A percentile compares a stretch with the other conserved stretches of the same genome.
Conservation (phyloP, 2,113 vertebrate genomes). For the Passer domesticus region DNA sequence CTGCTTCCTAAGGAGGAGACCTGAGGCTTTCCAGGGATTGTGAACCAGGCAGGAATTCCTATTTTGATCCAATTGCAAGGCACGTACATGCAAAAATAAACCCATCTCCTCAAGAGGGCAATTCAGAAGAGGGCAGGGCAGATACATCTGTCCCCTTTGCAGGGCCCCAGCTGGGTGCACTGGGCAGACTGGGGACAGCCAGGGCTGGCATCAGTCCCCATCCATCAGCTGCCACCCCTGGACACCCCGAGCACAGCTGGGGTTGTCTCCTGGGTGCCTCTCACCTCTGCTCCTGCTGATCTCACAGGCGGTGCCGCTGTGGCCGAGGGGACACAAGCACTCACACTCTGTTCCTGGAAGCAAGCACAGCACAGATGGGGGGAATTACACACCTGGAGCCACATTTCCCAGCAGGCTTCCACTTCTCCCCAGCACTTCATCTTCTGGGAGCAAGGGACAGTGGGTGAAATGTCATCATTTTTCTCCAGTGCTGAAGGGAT, state of each 20-base stretch:
- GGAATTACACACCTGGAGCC: neutral
- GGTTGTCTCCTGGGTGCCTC: neutral
- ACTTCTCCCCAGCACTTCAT: neutral
- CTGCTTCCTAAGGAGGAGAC: neutral
- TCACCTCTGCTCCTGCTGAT: slow-evolving; percentile 75
- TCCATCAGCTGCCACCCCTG: neutral
- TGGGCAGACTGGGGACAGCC: neutral
- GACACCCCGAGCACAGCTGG: neutral
- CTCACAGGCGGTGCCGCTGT: slow-evolving; percentile 83
- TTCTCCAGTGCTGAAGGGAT: neutral
- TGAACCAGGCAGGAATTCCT: neutral
- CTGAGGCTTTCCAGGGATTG: neutral
- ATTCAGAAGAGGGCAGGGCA: neutral
- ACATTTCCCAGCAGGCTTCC: neutral
- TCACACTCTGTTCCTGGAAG: slow-evolving; percentile 82
- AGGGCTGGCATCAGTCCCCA: neutral
- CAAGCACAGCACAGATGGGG: neutral
- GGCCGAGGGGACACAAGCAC: slow-evolving; percentile 87
- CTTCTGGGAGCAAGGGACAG: neutral
- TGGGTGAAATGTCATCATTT: neutral
- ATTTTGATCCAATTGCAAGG: neutral
- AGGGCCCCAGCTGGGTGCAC: neutral
- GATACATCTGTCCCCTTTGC: neutral
- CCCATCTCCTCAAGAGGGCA: fast-evolving
- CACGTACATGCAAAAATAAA: neutral